A percentile compares a stretch with the other conserved stretches of the same genome.
Conservation (phyloP, 2,113 vertebrate species). For the Myotis yumanensis region DNA sequence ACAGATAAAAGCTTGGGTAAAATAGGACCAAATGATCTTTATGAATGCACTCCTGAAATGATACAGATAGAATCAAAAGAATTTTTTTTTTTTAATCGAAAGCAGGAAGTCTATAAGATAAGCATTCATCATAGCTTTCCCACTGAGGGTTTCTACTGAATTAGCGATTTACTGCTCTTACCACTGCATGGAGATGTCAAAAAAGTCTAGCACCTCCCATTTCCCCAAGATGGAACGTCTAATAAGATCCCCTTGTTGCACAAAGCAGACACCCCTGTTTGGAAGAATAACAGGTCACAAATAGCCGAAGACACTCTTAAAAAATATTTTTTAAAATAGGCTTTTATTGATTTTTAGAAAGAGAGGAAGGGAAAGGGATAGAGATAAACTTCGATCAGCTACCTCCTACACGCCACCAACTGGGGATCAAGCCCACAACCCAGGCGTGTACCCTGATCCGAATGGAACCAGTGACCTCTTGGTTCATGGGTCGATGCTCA, state of each 20-base stretch:
- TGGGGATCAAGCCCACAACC: too few relatives aligned
- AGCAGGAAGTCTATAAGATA: neutral
- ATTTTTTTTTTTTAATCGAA: neutral
- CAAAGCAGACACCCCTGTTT: neutral
- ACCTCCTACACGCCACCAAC: too few relatives aligned
- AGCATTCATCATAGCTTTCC: neutral
- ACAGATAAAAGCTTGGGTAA: constrained; percentile 30
- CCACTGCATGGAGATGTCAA: neutral
- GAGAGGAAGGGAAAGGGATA: too few relatives aligned
- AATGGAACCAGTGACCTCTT: too few relatives aligned
- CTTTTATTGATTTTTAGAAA: too few relatives aligned
- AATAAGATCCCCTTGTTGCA: neutral
- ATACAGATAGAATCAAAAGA: neutral
- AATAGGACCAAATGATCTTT: constrained; percentile 1
- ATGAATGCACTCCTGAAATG: constrained; percentile 35
- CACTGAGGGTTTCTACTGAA: constrained; percentile 33
- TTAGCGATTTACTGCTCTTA: constrained; percentile 24
- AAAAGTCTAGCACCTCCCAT: neutral
- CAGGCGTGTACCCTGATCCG: too few relatives aligned
- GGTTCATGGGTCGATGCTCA: too few relatives aligned
- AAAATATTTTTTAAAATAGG: too few relatives aligned
- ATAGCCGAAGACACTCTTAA: too few relatives aligned
- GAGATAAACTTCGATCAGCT: too few relatives aligned
- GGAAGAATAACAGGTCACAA: too few relatives aligned
- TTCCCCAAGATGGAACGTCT: neutral